A percentile compares a stretch with the other conserved stretches of the same genome.
phyloP scores from a whole-genome alignment of 2,113 vertebrate species.

The Cisticola juncidis region DNA sequence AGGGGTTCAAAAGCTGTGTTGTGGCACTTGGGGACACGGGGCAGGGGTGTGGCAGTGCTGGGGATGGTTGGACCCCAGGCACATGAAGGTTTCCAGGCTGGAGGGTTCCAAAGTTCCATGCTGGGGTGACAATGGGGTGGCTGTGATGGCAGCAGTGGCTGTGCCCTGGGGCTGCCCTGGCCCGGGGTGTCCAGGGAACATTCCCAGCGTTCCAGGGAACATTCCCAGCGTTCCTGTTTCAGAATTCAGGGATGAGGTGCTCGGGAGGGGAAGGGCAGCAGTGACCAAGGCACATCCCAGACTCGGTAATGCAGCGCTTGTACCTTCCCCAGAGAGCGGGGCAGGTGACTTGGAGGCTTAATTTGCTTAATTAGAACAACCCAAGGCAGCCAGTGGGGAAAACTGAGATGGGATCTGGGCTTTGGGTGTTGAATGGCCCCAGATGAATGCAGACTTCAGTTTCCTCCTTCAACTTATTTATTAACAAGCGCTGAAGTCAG shows the following conservation, averaged over 20 bases:
- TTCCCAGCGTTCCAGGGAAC: rapidly evolving
- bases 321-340: neutral
- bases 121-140: rapidly evolving
- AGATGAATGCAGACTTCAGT: neutral
- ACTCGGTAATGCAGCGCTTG: neutral
- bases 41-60: neutral
- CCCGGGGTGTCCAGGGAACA: rapidly evolving
- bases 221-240: rapidly evolving
- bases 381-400: neutral
- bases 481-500: neutral
- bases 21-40: rapidly evolving
- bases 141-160: neutral
- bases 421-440: neutral
- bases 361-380: neutral
- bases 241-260: too few species aligned
- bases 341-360: neutral
- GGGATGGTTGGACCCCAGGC: rapidly evolving
- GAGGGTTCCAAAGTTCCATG: rapidly evolving
- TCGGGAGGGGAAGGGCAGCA: neutral
- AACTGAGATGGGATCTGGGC: neutral
- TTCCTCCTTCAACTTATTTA: neutral
- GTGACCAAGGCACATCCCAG: neutral
- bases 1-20: rapidly evolving
- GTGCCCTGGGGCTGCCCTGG: neutral
- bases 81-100: rapidly evolving